A percentile compares a stretch with the other conserved stretches of the same genome.
Conservation (phyloP, 2,888 invertebrate species). For the Andrena fulva region DNA sequence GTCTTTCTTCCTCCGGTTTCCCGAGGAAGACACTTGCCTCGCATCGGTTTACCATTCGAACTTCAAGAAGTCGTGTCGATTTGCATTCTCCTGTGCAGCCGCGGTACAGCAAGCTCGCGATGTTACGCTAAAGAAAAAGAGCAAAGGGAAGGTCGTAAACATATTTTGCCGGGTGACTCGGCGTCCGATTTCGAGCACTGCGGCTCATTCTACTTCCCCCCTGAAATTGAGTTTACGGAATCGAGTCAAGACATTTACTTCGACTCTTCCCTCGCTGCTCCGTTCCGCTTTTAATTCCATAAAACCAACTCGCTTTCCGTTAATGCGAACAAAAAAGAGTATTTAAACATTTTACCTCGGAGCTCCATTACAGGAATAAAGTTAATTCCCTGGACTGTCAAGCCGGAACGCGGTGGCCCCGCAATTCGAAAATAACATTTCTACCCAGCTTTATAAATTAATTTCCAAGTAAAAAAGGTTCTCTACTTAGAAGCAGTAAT, state of each 20-base stretch:
- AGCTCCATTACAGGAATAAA: conserved; percentile 32
- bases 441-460: background rate
- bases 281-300: conserved; percentile 44
- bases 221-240: conserved; percentile 41
- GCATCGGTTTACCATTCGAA: background rate
- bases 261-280: conserved; percentile 6
- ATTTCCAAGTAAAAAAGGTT: too few relatives aligned
- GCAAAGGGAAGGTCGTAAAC: conserved; percentile 6
- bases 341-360: conserved; percentile 30
- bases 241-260: conserved; percentile 34
- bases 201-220: conserved; percentile 7
- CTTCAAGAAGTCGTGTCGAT: too few relatives aligned
- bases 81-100: too few relatives aligned
- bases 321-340: conserved; percentile 21
- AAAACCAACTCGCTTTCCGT: conserved; percentile 39
- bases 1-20: background rate
- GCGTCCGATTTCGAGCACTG: conserved; percentile 25
- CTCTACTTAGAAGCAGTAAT: background rate
- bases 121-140: background rate
- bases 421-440: conserved; percentile 11
- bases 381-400: conserved; percentile 12
- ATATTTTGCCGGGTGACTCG: conserved; percentile 8
- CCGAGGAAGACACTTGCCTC: background rate
- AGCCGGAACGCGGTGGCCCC: background rate
- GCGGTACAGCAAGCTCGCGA: background rate